These are phyloP conservation scores for Gymnodraco acuticeps DNA, from an alignment of 2,797 vertebrate genomes.

Conservation along the genomic window DNA sequence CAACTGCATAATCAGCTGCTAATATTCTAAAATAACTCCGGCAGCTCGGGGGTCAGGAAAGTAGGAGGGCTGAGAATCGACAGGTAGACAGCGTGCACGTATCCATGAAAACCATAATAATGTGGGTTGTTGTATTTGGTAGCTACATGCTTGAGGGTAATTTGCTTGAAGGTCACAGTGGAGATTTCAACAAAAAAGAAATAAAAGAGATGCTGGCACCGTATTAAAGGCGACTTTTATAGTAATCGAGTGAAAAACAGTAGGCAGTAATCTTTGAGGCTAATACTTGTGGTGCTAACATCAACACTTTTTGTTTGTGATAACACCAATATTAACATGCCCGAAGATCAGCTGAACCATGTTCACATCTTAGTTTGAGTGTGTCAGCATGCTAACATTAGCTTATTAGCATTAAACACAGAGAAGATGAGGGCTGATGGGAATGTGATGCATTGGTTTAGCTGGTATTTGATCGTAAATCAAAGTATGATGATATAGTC, in stretches of 20 bases:
- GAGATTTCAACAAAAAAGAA: constrained; percentile 15
- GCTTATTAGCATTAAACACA: not conserved
- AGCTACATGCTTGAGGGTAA: constrained; percentile 13
- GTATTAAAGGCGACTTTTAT: not conserved
- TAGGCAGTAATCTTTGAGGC: not conserved
- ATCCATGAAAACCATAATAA: constrained; percentile 23
- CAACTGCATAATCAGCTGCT: constrained; percentile 71
- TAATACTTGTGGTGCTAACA: not conserved
- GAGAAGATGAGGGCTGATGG: not conserved
- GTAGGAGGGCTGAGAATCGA: constrained; percentile 34
- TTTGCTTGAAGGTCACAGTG: constrained; percentile 38
- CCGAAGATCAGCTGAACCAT: not conserved
- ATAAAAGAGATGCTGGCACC: not conserved
- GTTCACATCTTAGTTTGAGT: not conserved
- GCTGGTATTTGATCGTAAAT: no score
- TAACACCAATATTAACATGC: not conserved
- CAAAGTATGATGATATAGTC: no score
- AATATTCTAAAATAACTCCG: constrained; percentile 69
- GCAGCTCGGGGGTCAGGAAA: constrained; percentile 49
- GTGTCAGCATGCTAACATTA: not conserved
- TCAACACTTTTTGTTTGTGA: no score
- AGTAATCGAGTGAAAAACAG: not conserved
- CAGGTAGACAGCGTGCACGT: constrained; percentile 33
- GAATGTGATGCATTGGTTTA: no score
- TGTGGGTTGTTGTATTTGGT: constrained; percentile 1